phyloP scores from a whole-genome alignment of 2,888 invertebrate genomes.

The Hyppa rectilinea region DNA sequence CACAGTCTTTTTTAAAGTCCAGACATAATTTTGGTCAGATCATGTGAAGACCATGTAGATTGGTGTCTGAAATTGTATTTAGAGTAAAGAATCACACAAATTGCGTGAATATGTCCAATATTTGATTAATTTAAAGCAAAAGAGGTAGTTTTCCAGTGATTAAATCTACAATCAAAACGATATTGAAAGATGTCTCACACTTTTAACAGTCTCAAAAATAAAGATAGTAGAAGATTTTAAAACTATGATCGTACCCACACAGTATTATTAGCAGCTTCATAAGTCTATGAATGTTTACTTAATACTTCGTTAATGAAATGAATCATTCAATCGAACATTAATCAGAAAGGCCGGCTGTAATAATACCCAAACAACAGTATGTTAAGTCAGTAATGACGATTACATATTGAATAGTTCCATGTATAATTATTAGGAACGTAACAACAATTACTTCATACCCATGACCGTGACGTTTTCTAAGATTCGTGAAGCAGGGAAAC shows the following conservation, averaged over 20 bases:
- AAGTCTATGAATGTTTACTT: slow-evolving; percentile 1
- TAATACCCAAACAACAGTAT: slow-evolving; percentile 9
- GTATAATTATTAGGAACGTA: slow-evolving; percentile 51
- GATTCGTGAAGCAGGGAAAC: slow-evolving; percentile 70
- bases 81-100: too few species aligned
- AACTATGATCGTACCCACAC: not conserved
- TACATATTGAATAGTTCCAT: slow-evolving; percentile 49
- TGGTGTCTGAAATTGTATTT: too few species aligned
- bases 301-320: slow-evolving; percentile 19
- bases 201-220: not conserved
- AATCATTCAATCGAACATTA: slow-evolving; percentile 25
- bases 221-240: not conserved
- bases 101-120: too few species aligned
- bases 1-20: too few species aligned
- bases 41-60: too few species aligned
- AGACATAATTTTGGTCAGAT: too few species aligned
- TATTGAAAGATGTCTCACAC: not conserved
- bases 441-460: slow-evolving; percentile 49
- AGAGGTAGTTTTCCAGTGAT: not conserved
- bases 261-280: too few species aligned
- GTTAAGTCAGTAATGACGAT: slow-evolving; percentile 27
- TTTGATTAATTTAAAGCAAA: not conserved
- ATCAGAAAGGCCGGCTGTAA: slow-evolving; percentile 3
- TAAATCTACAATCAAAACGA: not conserved
- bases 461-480: slow-evolving; percentile 54